Conservation (phyloP, 2,888 invertebrate genomes). For the Melanostoma mellinum region DNA sequence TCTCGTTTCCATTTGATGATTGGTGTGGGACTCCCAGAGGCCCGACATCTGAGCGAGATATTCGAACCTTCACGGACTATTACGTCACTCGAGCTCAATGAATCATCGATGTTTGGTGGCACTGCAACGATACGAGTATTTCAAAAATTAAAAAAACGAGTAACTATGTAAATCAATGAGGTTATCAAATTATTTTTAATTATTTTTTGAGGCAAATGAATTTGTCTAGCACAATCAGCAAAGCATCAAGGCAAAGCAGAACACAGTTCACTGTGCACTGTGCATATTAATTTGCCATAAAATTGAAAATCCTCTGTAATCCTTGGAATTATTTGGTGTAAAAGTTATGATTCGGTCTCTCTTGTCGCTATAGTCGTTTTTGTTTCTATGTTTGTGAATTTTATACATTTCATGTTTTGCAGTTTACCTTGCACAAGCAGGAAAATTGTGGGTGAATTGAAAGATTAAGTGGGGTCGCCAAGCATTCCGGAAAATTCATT, state of each 20-base stretch:
- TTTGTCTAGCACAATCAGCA: conserved; percentile 8
- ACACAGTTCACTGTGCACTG: not conserved
- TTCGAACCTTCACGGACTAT: conserved; percentile 95
- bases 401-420: not conserved
- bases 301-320: conserved; percentile 13
- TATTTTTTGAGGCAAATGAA: conserved; percentile 39
- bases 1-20: conserved; percentile 96
- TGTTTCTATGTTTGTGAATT: not conserved
- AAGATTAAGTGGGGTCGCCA: no score
- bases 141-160: conserved; percentile 70
- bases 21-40: conserved; percentile 93
- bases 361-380: not conserved
- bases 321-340: conserved; percentile 24
- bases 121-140: conserved; percentile 83
- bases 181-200: conserved; percentile 43
- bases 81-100: conserved; percentile 92
- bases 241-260: not conserved
- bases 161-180: conserved; percentile 39
- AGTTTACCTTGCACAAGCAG: no score
- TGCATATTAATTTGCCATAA: conserved; percentile 26
- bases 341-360: conserved; percentile 13
- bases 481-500: no score
- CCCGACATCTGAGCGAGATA: conserved; percentile 93
- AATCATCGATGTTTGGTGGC: conserved; percentile 95
- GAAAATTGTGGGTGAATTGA: no score